Conservation (phyloP, 2,888 invertebrate species). For the Drosophila acutilabella region DNA sequence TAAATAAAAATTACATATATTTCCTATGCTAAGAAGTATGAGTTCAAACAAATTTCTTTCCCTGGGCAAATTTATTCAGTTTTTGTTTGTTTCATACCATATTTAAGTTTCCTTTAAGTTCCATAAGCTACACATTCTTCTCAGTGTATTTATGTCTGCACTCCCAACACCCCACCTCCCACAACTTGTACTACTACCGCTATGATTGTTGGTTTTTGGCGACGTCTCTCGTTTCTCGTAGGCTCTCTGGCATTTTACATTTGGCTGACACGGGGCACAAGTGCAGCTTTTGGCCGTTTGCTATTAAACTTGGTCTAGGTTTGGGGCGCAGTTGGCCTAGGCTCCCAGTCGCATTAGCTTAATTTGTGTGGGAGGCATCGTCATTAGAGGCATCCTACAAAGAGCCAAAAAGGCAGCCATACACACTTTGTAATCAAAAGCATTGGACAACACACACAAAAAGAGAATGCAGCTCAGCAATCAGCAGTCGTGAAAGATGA, state of each 20-base stretch:
- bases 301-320: not conserved
- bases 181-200: conserved; percentile 14
- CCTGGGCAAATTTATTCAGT: no score
- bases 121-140: no score
- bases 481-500: conserved; percentile 61
- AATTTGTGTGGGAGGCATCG: conserved; percentile 72
- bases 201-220: conserved; percentile 73
- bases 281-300: conserved; percentile 56
- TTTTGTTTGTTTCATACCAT: no score
- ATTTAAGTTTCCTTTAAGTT: no score
- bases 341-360: conserved; percentile 68
- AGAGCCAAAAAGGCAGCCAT: conserved; percentile 2
- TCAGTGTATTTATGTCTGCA: conserved; percentile 6
- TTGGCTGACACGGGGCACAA: conserved; percentile 67
- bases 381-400: conserved; percentile 63
- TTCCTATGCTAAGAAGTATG: no score
- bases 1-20: no score
- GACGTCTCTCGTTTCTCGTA: conserved; percentile 58
- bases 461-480: conserved; percentile 45
- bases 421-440: conserved; percentile 62
- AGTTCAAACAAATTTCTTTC: no score
- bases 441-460: conserved; percentile 41
- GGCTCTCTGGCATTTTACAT: conserved; percentile 59
- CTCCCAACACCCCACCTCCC: not conserved
- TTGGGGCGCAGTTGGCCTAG: conserved; percentile 33